Conservation (phyloP, 2,113 vertebrate genomes). For the Urocolius indicus region DNA sequence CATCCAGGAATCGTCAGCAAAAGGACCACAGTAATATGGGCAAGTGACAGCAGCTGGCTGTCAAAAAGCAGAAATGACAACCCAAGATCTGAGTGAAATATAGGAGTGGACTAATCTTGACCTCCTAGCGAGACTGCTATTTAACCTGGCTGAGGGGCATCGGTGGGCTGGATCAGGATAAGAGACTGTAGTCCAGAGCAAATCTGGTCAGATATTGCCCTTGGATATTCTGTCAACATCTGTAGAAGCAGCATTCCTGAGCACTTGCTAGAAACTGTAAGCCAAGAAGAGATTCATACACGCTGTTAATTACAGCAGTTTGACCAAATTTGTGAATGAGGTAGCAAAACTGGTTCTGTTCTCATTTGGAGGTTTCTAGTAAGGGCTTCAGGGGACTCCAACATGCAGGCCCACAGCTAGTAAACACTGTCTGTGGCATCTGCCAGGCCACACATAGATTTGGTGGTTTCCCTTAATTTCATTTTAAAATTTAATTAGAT, state of each 20-base stretch:
- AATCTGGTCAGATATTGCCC: neutral
- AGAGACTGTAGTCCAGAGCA: neutral
- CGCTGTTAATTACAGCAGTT: neutral
- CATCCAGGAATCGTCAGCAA: neutral
- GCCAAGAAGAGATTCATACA: neutral
- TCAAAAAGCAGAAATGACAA: constrained; percentile 15
- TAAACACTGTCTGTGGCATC: neutral
- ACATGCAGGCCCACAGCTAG: neutral
- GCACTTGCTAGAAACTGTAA: neutral
- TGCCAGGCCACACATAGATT: constrained; percentile 11
- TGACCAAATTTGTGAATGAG: neutral
- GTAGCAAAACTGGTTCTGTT: neutral
- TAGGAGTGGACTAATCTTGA: neutral
- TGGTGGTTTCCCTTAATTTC: neutral
- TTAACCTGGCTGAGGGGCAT: neutral
- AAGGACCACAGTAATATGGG: neutral
- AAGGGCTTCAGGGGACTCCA: neutral
- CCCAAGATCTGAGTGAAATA: neutral
- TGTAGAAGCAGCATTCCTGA: neutral
- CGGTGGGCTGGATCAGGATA: neutral
- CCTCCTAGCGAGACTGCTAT: neutral
- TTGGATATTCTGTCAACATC: neutral
- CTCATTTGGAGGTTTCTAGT: neutral
- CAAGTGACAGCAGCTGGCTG: constrained; percentile 13
- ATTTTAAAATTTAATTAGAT: constrained; percentile 13